phyloP scores from a whole-genome alignment of 35 echinoderm and acorn worm species.

The Ophioderma brevispina region DNA sequence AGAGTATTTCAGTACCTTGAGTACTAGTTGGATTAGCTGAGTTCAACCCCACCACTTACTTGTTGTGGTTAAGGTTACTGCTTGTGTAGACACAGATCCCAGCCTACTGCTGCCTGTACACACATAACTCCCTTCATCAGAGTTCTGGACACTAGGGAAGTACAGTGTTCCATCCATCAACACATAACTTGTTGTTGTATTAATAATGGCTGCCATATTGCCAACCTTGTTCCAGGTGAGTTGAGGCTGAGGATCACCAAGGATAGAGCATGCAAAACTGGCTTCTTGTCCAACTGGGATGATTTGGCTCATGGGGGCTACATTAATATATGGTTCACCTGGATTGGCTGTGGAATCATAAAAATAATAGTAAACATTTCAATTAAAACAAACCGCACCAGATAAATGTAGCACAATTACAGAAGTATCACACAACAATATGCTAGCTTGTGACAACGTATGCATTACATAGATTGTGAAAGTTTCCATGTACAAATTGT shows the following conservation, averaged over 20 bases:
- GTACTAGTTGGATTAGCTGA: too few species aligned
- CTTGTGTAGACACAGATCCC: slow-evolving; percentile 56
- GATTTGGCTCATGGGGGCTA: slow-evolving; percentile 62
- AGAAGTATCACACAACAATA: too few species aligned
- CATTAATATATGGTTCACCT: slow-evolving; percentile 83
- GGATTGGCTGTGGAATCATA: slow-evolving; percentile 74
- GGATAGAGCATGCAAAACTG: slow-evolving; percentile 71
- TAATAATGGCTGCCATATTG: slow-evolving; percentile 17
- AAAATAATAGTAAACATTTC: neutral
- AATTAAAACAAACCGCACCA: too few species aligned
- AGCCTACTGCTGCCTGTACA: slow-evolving; percentile 80
- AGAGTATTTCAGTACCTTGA: too few species aligned
- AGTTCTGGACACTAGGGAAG: slow-evolving; percentile 39
- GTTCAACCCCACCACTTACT: too few species aligned
- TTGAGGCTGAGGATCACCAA: slow-evolving; percentile 73
- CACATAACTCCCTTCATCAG: slow-evolving; percentile 69
- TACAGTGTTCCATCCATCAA: slow-evolving; percentile 55
- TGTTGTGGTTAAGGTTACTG: slow-evolving; percentile 58
- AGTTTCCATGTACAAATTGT: too few species aligned
- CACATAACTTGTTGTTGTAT: slow-evolving; percentile 13
- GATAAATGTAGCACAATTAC: too few species aligned
- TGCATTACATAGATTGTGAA: too few species aligned
- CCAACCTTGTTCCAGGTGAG: slow-evolving; percentile 62
- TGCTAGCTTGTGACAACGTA: too few species aligned
- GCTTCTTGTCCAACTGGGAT: slow-evolving; percentile 48